These are phyloP conservation scores for Esox niger DNA, from an alignment of 2,113 vertebrate species.

Conservation along the genomic window DNA sequence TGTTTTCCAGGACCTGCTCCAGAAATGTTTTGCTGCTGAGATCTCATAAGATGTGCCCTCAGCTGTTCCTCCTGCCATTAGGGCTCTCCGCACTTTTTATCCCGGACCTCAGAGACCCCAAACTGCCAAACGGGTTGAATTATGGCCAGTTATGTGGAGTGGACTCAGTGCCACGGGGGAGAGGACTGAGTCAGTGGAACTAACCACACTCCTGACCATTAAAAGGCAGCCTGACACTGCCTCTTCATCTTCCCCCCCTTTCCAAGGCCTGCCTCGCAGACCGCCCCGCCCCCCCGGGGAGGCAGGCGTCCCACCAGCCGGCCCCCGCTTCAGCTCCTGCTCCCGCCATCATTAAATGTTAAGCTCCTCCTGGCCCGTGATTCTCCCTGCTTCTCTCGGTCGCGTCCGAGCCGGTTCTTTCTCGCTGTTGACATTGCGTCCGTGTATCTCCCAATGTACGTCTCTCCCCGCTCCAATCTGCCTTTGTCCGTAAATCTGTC, in stretches of 20 bases:
- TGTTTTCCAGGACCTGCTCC: conserved; percentile 60
- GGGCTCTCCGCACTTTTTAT: conserved; percentile 73
- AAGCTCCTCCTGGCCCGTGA: conserved; percentile 33
- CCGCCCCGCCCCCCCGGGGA: conserved; percentile 56
- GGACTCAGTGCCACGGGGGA: conserved; percentile 66
- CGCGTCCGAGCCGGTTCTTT: background rate
- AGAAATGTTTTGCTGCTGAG: conserved; percentile 68
- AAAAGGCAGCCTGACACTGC: conserved; percentile 74
- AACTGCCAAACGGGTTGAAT: conserved; percentile 79
- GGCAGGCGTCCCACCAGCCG: conserved; percentile 32
- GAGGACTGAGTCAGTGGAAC: conserved; percentile 70
- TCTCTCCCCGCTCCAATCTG: conserved; percentile 11
- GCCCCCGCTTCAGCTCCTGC: conserved; percentile 6
- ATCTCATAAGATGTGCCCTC: conserved; percentile 67
- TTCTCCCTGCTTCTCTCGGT: background rate
- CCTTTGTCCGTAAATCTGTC: conserved; percentile 3
- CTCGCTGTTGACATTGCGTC: background rate
- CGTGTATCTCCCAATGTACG: background rate
- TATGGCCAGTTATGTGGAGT: conserved; percentile 77
- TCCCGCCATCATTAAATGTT: conserved; percentile 47
- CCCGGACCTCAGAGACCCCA: conserved; percentile 72
- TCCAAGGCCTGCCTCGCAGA: conserved; percentile 50
- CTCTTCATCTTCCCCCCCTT: conserved; percentile 72
- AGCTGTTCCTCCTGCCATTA: conserved; percentile 68
- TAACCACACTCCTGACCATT: conserved; percentile 78